Percentiles rank a stretch among this genome's conserved stretches.
Conservation (phyloP, 2,113 vertebrate genomes). For the human (Homo sapiens) region GRCh38 chr5:90197501-90198000, state of each 20-base stretch:
- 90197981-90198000: background rate
- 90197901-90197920: constrained; percentile 4
- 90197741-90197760: constrained; percentile 66
- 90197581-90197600: constrained; percentile 62
- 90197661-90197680: constrained; percentile 66
- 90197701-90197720: constrained; percentile 53
- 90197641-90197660: constrained; percentile 72
- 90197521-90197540: constrained; percentile 66
- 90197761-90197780: constrained; percentile 44
- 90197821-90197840: constrained; percentile 67
- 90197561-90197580: constrained; percentile 71
- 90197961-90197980: background rate
- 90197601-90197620: constrained; percentile 74
- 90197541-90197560: constrained; percentile 61
- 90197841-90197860: constrained; percentile 54
- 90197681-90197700: constrained; percentile 64
- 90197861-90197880: constrained; percentile 58
- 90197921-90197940: background rate
- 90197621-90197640: constrained; percentile 64
- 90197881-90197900: constrained; percentile 57
- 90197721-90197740: constrained; percentile 46
- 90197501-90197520: constrained; percentile 53
- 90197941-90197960: background rate
- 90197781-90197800: constrained; percentile 60
- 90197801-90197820: constrained; percentile 61